A percentile compares a stretch with the other conserved stretches of the same genome.
phyloP scores from a whole-genome alignment of 2,797 vertebrate species.

The Coendou prehensilis region DNA sequence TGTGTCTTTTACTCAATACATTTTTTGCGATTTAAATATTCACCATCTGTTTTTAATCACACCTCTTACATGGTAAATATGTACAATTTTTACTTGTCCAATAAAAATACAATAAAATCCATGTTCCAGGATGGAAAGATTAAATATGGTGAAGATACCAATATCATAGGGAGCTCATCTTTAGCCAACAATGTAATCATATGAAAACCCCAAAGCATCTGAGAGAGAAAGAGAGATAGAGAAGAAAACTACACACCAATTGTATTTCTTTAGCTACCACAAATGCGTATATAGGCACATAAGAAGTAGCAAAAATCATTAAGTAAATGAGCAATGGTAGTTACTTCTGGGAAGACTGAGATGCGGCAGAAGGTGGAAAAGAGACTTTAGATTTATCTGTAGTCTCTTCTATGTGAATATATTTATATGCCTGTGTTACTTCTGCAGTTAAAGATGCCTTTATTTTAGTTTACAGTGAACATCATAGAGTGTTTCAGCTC shows the following conservation, averaged over 20 bases:
- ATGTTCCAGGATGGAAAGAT: neutral
- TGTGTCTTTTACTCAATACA: neutral
- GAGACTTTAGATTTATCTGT: neutral
- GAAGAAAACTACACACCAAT: neutral
- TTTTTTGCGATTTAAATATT: neutral
- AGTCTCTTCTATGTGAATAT: neutral
- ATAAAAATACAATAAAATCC: neutral
- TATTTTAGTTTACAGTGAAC: neutral
- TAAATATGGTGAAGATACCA: neutral
- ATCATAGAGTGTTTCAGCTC: neutral
- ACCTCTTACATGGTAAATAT: neutral
- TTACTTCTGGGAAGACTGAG: neutral
- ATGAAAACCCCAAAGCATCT: conserved; percentile 1
- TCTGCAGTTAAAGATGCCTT: neutral
- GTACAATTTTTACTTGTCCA: neutral
- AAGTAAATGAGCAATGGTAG: neutral
- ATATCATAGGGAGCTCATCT: neutral
- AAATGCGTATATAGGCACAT: neutral
- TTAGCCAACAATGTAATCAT: neutral
- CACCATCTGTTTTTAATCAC: neutral
- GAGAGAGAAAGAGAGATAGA: neutral
- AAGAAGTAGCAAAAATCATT: neutral
- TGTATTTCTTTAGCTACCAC: neutral
- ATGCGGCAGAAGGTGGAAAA: neutral
- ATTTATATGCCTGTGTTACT: neutral